phyloP scores from a whole-genome alignment of 2,797 vertebrate genomes.

The Parauchenoglanis punctatus region DNA sequence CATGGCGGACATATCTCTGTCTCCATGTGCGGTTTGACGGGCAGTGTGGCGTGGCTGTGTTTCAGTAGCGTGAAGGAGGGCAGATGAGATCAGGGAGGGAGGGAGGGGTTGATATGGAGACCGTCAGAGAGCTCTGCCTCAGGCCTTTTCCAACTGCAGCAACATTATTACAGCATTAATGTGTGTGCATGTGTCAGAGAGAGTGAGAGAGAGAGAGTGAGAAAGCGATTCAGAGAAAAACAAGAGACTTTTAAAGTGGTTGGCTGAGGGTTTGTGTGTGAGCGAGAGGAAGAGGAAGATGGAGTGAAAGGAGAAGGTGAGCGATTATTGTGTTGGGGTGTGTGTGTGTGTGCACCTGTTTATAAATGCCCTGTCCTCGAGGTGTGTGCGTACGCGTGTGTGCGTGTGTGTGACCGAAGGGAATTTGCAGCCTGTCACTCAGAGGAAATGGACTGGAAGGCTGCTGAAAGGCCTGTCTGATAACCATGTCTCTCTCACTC shows the following conservation, averaged over 20 bases:
- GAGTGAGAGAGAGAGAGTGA: background rate
- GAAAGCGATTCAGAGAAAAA: background rate
- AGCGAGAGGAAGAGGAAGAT: background rate
- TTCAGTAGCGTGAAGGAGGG: background rate
- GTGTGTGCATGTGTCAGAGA: slow-evolving; percentile 7
- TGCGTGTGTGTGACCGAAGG: slow-evolving; percentile 35
- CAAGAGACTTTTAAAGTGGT: background rate
- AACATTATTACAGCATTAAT: background rate
- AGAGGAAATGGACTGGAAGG: slow-evolving; percentile 36
- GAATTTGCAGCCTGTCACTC: slow-evolving; percentile 54
- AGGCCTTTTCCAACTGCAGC: background rate
- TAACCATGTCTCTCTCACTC: slow-evolving; percentile 10
- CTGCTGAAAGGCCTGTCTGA: slow-evolving; percentile 39
- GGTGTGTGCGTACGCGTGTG: slow-evolving; percentile 30
- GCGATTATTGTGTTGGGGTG: background rate
- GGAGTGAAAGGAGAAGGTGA: background rate
- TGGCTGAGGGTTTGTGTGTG: background rate
- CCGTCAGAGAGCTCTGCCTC: background rate
- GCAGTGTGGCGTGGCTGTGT: background rate
- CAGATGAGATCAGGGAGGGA: background rate
- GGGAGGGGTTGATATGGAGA: slow-evolving; percentile 25
- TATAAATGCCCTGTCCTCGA: slow-evolving; percentile 8
- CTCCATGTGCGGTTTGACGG: background rate
- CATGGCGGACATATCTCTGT: background rate
- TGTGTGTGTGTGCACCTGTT: background rate